phyloP scores from a whole-genome alignment of 1,140 invertebrate species.

The Drosophila malerkotliana region DNA sequence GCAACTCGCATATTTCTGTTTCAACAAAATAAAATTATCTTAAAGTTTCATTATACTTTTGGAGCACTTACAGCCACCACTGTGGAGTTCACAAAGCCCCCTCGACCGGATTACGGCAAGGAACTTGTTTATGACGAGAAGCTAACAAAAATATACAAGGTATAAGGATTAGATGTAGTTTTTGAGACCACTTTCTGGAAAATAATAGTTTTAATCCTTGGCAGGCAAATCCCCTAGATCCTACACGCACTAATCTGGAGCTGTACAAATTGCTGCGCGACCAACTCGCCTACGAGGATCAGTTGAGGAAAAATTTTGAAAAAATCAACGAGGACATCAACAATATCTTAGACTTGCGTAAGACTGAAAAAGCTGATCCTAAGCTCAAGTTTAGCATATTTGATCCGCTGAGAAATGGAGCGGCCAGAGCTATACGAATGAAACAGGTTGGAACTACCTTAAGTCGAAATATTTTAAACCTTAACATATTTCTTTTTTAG shows the following conservation, averaged over 20 bases:
- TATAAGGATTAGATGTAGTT: constrained; percentile 62
- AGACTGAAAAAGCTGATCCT: constrained; percentile 84
- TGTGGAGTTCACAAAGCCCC: constrained; percentile 87
- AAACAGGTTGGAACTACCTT: constrained; percentile 35
- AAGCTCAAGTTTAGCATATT: constrained; percentile 84
- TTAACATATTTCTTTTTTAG: constrained; percentile 56
- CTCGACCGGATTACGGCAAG: constrained; percentile 87
- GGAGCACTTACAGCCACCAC: constrained; percentile 88
- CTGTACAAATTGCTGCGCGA: constrained; percentile 85
- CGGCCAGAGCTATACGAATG: constrained; percentile 76
- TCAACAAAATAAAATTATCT: constrained; percentile 86
- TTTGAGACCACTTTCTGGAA: neutral
- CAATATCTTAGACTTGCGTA: constrained; percentile 84
- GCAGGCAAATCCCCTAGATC: constrained; percentile 87
- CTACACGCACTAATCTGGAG: constrained; percentile 87
- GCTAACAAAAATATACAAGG: constrained; percentile 87
- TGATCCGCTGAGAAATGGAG: constrained; percentile 85
- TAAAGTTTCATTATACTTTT: constrained; percentile 89
- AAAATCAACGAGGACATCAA: constrained; percentile 85
- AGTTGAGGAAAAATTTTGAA: constrained; percentile 75
- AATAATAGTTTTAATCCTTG: neutral
- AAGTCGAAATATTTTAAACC: neutral
- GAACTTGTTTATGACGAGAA: constrained; percentile 86
- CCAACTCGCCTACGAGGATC: constrained; percentile 85
- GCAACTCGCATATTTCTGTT: constrained; percentile 88